phyloP scores from a whole-genome alignment of 2,113 vertebrate genomes.

The Charina bottae region DNA sequence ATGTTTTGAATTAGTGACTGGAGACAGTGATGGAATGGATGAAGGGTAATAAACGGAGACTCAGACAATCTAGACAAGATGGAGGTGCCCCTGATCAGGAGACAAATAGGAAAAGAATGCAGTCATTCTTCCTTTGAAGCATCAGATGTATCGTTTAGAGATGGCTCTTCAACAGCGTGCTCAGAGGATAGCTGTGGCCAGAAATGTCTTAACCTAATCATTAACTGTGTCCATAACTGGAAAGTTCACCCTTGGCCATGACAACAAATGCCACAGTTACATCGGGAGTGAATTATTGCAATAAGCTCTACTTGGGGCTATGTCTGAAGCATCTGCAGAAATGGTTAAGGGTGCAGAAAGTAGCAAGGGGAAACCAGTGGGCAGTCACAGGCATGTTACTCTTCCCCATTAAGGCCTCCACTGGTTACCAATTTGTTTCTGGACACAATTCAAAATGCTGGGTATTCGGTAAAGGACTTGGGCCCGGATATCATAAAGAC shows the following conservation, averaged over 20 bases:
- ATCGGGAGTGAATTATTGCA: not conserved
- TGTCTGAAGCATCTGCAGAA: not conserved
- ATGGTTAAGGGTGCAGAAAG: not conserved
- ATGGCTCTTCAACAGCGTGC: not conserved
- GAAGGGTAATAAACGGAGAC: not conserved
- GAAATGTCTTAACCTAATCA: not conserved
- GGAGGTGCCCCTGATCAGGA: not conserved
- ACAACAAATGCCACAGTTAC: not conserved
- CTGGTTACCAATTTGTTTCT: not conserved
- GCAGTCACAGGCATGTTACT: not conserved
- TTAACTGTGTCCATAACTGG: not conserved
- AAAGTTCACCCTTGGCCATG: not conserved
- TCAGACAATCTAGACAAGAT: not conserved
- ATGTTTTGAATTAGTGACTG: not conserved
- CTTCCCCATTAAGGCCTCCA: not conserved
- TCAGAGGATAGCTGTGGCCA: not conserved
- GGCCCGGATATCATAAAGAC: not conserved
- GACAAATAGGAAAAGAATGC: not conserved
- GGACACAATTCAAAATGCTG: not conserved
- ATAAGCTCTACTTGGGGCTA: not conserved
- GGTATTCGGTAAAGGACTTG: not conserved
- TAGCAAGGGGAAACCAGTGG: not conserved
- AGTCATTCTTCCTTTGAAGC: not conserved
- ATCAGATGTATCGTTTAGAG: not conserved
- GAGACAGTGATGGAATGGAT: not conserved